Conservation (phyloP, 2,113 vertebrate species). For the Noctilio leporinus region DNA sequence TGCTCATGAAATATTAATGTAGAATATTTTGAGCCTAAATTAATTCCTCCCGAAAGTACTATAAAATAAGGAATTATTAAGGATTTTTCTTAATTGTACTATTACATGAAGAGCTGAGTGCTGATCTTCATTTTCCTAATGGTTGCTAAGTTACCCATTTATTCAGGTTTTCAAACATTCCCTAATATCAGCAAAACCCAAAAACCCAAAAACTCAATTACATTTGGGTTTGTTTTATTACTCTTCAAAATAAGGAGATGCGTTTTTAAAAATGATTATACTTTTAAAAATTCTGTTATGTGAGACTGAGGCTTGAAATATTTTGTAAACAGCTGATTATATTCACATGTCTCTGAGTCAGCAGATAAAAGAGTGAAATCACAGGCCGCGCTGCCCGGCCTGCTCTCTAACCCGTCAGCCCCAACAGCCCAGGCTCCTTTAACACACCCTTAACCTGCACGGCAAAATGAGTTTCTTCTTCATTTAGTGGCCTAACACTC, state of each 20-base stretch:
- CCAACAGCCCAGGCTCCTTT: background rate
- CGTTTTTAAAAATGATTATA: background rate
- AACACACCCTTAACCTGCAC: background rate
- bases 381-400: background rate
- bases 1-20: background rate
- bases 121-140: background rate
- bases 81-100: background rate
- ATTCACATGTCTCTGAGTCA: background rate
- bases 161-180: constrained; percentile 18
- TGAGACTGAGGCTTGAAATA: background rate
- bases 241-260: background rate
- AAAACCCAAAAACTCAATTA: background rate
- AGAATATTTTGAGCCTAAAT: background rate
- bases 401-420: background rate
- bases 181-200: constrained; percentile 13
- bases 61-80: background rate
- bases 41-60: background rate
- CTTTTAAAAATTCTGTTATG: background rate
- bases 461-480: background rate
- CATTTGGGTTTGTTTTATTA: background rate
- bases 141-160: background rate
- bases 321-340: background rate
- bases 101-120: background rate
- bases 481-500: background rate
- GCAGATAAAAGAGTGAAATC: background rate